These are phyloP conservation scores for Anguilla rostrata DNA, from an alignment of 2,113 vertebrate genomes.

Conservation along the genomic window DNA sequence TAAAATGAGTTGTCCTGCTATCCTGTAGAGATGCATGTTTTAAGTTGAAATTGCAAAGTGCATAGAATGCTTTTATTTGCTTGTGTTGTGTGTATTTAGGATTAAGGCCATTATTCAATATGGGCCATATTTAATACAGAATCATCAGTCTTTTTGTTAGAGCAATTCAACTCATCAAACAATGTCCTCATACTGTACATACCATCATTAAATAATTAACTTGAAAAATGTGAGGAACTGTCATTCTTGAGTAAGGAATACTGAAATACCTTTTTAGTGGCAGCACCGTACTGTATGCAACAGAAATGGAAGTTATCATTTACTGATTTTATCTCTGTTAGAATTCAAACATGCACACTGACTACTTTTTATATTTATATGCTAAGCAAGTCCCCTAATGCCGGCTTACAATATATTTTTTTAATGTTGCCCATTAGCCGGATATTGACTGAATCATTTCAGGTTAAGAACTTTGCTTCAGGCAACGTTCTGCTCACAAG, in stretches of 20 bases:
- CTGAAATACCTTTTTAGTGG: neutral
- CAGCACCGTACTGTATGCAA: too few species aligned
- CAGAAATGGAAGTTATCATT: neutral
- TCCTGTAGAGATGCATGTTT: too few species aligned
- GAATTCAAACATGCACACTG: neutral
- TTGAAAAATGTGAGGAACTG: neutral
- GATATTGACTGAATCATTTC: neutral
- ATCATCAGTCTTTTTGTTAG: neutral
- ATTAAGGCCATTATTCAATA: constrained; percentile 2
- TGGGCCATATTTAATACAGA: neutral
- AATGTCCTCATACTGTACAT: neutral
- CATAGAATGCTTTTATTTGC: neutral
- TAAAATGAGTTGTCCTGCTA: too few species aligned
- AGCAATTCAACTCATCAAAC: constrained; percentile 11
- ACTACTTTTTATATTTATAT: neutral
- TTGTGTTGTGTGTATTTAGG: neutral
- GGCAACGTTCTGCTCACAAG: neutral
- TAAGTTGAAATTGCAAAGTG: too few species aligned
- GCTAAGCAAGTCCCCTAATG: neutral
- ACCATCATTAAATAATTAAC: constrained; percentile 12
- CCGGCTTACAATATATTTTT: neutral
- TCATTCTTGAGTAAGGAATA: neutral
- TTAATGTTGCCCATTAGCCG: neutral
- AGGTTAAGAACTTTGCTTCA: neutral
- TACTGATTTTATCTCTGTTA: neutral